Percentiles rank a stretch among this genome's conserved stretches.
These are phyloP conservation scores for Tachypleus tridentatus DNA, from an alignment of 1,140 invertebrate species.

Conservation along the genomic window DNA sequence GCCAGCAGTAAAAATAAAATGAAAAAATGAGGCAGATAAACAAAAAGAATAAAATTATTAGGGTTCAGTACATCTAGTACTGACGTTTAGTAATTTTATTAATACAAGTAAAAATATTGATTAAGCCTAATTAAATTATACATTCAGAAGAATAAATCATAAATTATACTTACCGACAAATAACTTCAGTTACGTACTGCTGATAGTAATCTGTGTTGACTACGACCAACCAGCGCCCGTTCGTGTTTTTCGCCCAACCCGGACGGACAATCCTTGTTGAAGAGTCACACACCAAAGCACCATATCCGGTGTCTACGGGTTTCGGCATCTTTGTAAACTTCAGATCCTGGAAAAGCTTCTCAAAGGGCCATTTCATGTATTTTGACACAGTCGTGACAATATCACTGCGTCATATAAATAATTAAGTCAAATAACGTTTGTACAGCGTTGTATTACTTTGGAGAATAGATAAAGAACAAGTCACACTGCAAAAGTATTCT, in stretches of 20 bases:
- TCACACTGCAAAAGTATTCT: too few species aligned
- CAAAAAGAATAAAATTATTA: too few species aligned
- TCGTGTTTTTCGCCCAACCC: constrained; percentile 28
- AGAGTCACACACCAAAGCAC: constrained; percentile 27
- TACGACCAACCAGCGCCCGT: constrained; percentile 27
- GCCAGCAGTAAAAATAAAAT: too few species aligned
- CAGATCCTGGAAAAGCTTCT: constrained; percentile 26
- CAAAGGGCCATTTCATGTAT: constrained; percentile 28
- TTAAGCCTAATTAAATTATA: too few species aligned
- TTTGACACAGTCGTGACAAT: constrained; percentile 20
- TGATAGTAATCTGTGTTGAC: constrained; percentile 27
- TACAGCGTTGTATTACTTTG: too few species aligned
- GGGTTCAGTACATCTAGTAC: too few species aligned
- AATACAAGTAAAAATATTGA: too few species aligned
- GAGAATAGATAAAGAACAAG: too few species aligned
- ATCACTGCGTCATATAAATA: constrained; percentile 4
- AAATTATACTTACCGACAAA: constrained; percentile 21
- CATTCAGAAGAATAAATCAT: not conserved
- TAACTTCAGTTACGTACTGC: constrained; percentile 27
- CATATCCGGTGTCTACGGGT: constrained; percentile 22
- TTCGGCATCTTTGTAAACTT: constrained; percentile 21
- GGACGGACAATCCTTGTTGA: constrained; percentile 24
- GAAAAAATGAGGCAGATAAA: too few species aligned
- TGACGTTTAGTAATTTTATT: too few species aligned
- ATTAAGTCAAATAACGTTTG: too few species aligned